phyloP scores from a whole-genome alignment of 2,113 vertebrate species.

The Cnemophilus loriae region DNA sequence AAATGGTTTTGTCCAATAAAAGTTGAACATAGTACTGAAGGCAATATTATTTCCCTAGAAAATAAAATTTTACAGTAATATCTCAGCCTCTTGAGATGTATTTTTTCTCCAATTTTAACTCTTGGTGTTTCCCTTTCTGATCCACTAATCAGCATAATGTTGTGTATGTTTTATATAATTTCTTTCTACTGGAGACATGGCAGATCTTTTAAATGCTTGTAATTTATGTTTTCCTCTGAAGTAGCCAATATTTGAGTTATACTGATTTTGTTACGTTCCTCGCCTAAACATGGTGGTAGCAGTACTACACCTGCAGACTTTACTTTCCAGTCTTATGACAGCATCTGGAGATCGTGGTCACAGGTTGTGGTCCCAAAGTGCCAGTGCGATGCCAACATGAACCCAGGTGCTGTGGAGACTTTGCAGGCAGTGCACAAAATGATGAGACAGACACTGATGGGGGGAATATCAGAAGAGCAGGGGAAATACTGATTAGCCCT shows the following conservation, averaged over 20 bases:
- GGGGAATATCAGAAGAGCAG: background rate
- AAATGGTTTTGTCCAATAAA: background rate
- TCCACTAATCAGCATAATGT: background rate
- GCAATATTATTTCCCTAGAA: background rate
- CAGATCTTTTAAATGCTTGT: background rate
- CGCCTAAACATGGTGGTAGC: rapidly evolving
- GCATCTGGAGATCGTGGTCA: rapidly evolving
- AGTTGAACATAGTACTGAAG: background rate
- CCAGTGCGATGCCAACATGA: background rate
- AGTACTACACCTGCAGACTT: background rate
- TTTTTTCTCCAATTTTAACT: background rate
- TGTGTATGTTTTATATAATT: background rate
- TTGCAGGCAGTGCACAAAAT: background rate
- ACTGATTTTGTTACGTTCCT: background rate
- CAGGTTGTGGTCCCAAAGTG: rapidly evolving
- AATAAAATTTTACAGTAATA: background rate
- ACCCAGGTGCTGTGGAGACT: background rate
- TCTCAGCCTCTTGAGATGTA: background rate
- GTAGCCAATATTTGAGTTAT: background rate
- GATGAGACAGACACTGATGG: background rate
- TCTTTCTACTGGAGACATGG: background rate
- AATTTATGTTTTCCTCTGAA: background rate
- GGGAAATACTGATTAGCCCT: background rate
- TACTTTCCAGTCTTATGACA: background rate
- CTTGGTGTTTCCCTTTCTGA: background rate